Evolutionary conservation across 1,140 invertebrate species (phyloP), one percentile per base, ranked within the genome.

Genomic region (Philaenus spumarius): DNA sequence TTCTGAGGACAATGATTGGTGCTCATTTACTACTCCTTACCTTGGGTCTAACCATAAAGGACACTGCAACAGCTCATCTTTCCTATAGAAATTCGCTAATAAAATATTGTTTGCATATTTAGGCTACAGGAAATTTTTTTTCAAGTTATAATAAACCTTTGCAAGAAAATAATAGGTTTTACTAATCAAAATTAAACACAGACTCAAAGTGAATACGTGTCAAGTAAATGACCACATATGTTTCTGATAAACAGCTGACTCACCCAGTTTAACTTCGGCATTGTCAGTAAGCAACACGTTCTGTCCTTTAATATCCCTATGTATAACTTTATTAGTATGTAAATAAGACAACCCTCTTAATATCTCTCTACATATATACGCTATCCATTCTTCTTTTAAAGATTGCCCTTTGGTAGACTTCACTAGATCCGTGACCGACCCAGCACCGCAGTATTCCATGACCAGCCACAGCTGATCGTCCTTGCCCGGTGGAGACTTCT

Each of bases 371-470:
- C 94, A 98, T 65, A 99, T 96, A 73, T 99, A 99, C 40, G 97
- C 95, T 71, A 99, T 99, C 96, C 97, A 99, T 78, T 99, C 97
- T 77, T 99, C 97, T 76, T 98, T 99, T 46, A 99, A 77, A 63
- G 89, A 93, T 71, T 96, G 93, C 20, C 95, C 95, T 78, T 98
- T 98, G 34, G 95, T 98, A 57, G 94, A 96, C 81, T 99, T 99
- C 39, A 99, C 96, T 69, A 99, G 81, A 79, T 99, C 97, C 56
- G 97, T 99, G 14, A 99, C 93, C 55, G 95, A 98, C 55, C 84
- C 97, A 72, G 95, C 96, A 67, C 97, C 97, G 81, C 97, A 99
- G 73, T 98, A 99, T 76, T 99, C 97, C 97, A 99, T 99, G 26
- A 99, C 97, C 69, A 99, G 80, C 96, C 96, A 98, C 56, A 99